A percentile compares a stretch with the other conserved stretches of the same genome.
These are phyloP conservation scores for Andrena hattorfiana DNA, from an alignment of 2,888 invertebrate genomes.

Conservation along the genomic window DNA sequence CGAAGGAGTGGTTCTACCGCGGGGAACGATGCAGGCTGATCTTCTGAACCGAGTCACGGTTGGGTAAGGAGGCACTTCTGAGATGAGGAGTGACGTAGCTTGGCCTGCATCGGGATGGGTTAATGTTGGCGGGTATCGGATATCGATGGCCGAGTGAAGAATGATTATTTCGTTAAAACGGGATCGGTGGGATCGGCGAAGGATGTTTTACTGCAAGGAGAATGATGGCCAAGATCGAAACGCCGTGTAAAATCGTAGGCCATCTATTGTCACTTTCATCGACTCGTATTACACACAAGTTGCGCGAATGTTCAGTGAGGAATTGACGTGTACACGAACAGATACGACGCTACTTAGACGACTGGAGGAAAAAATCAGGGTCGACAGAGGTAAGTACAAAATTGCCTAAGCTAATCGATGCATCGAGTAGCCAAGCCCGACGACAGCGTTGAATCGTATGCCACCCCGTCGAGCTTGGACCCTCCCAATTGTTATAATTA, in stretches of 20 bases:
- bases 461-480: constrained; percentile 18
- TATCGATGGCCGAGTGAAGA: too few species aligned
- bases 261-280: constrained; percentile 72
- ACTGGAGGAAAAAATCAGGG: constrained; percentile 24
- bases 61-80: too few species aligned
- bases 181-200: background rate
- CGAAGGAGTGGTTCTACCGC: background rate
- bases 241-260: constrained; percentile 67
- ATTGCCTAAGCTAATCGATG: constrained; percentile 76
- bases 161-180: too few species aligned
- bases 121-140: too few species aligned
- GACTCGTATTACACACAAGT: constrained; percentile 63
- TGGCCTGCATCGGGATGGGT: too few species aligned
- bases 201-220: background rate
- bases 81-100: too few species aligned
- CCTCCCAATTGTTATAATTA: constrained; percentile 9
- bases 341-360: constrained; percentile 62
- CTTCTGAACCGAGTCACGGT: background rate
- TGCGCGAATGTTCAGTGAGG: constrained; percentile 36
- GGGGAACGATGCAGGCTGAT: background rate
- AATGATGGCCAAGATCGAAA: constrained; percentile 15
- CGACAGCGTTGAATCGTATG: constrained; percentile 4
- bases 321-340: constrained; percentile 56
- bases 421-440: constrained; percentile 34
- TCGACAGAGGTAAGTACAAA: constrained; percentile 82